phyloP scores from a whole-genome alignment of 2,113 vertebrate genomes.

The Alouatta palliata region DNA sequence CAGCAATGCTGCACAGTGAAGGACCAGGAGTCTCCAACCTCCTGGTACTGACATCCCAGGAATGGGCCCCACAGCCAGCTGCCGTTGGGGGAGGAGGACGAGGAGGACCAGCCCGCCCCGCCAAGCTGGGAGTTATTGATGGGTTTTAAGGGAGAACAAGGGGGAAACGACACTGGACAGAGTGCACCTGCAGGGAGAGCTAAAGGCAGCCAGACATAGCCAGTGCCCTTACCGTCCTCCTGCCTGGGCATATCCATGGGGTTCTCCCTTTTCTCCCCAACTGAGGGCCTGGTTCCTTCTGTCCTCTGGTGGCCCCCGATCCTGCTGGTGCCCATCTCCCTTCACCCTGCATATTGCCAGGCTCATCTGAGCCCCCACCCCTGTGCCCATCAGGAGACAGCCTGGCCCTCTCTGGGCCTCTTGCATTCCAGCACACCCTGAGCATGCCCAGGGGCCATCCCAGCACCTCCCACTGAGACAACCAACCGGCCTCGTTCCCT shows the following conservation, averaged over 20 bases:
- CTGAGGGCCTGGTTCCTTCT: neutral
- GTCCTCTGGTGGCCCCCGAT: neutral
- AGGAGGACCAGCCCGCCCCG: neutral
- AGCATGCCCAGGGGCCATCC: neutral
- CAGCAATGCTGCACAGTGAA: neutral
- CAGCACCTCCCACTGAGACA: neutral
- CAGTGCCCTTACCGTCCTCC: neutral
- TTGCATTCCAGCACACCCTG: neutral
- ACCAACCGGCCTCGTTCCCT: too few species aligned
- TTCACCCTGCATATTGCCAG: neutral
- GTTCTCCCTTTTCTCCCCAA: too few species aligned
- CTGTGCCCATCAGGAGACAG: neutral
- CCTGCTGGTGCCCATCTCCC: neutral
- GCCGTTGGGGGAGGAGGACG: neutral
- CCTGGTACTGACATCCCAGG: neutral
- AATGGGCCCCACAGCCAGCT: neutral
- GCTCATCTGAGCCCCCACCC: neutral
- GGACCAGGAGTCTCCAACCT: neutral
- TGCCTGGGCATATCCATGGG: fast-evolving
- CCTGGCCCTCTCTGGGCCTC: neutral
- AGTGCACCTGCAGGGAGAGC: too few species aligned
- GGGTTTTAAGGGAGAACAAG: neutral
- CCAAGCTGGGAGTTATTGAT: neutral
- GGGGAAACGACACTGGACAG: neutral
- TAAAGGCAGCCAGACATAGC: neutral